Evolutionary conservation across 2,888 invertebrate species (phyloP).

Genomic region (Lasioglossum morio): DNA sequence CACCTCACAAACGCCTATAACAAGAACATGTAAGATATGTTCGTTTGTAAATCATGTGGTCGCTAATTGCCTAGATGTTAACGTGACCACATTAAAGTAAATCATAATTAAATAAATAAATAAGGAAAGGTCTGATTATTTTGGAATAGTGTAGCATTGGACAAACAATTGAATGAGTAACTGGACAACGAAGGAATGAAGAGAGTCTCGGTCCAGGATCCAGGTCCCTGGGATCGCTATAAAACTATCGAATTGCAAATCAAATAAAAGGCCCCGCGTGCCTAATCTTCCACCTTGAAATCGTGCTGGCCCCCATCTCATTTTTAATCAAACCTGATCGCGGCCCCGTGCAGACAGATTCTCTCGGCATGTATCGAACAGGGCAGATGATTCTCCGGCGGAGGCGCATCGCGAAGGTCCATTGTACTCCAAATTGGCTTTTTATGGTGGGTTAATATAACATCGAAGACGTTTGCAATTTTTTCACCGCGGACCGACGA

Average conservation of each 20-base stretch:
- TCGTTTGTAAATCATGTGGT: too few species aligned
- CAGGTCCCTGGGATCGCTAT: slow-evolving; percentile 44
- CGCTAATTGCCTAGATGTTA: too few species aligned
- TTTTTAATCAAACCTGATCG: slow-evolving; percentile 79
- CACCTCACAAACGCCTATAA: too few species aligned
- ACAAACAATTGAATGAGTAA: background rate
- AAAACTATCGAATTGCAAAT: slow-evolving; percentile 77
- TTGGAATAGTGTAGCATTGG: too few species aligned
- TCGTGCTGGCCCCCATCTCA: slow-evolving; percentile 75
- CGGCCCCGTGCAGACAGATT: slow-evolving; percentile 60
- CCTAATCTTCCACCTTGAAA: slow-evolving; percentile 78
- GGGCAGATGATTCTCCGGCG: slow-evolving; percentile 71
- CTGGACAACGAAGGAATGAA: background rate
- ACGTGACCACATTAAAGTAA: too few species aligned
- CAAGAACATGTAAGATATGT: too few species aligned
- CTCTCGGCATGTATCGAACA: slow-evolving; percentile 71
- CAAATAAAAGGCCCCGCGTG: slow-evolving; percentile 72
- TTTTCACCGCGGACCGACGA: slow-evolving; percentile 56
- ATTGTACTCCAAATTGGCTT: slow-evolving; percentile 80
- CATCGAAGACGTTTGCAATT: slow-evolving; percentile 76
- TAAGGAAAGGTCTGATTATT: too few species aligned
- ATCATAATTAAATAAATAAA: too few species aligned
- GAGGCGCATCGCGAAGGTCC: slow-evolving; percentile 62
- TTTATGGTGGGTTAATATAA: slow-evolving; percentile 79
- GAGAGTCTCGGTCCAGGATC: background rate